A percentile compares a stretch with the other conserved stretches of the same genome.
Evolutionary conservation across 2,113 vertebrate species (phyloP).

Genomic region (Caretta caretta): DNA sequence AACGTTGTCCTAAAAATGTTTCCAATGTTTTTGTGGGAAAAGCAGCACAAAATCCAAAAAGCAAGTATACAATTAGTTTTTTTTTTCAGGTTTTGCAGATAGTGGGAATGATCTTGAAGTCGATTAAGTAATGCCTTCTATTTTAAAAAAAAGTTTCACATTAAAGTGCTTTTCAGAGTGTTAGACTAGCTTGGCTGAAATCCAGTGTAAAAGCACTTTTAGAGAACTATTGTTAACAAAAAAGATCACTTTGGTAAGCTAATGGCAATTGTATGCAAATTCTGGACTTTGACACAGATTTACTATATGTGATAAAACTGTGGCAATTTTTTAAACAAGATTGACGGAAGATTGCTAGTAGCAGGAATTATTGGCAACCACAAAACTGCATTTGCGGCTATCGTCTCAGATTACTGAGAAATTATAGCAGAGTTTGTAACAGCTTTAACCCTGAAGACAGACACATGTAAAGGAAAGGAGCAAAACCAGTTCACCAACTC

Average conservation of each 20-base stretch:
- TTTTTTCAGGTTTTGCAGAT: slow-evolving; percentile 41
- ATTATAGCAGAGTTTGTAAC: slow-evolving; percentile 68
- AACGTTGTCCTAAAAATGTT: slow-evolving; percentile 26
- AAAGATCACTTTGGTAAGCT: slow-evolving; percentile 62
- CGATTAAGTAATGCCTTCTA: slow-evolving; percentile 55
- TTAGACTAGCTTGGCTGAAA: slow-evolving; percentile 53
- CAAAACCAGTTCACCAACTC: not conserved
- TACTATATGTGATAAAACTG: slow-evolving; percentile 77
- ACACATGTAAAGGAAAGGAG: not conserved
- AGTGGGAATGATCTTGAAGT: slow-evolving; percentile 48
- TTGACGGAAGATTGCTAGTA: slow-evolving; percentile 76
- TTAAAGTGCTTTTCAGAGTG: slow-evolving; percentile 66
- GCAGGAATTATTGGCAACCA: slow-evolving; percentile 75
- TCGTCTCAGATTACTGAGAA: slow-evolving; percentile 76
- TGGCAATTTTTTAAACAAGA: slow-evolving; percentile 71
- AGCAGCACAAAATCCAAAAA: slow-evolving; percentile 40
- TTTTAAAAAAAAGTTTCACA: slow-evolving; percentile 55
- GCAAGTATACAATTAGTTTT: slow-evolving; percentile 18
- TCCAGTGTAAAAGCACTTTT: slow-evolving; percentile 26
- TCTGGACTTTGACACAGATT: slow-evolving; percentile 70
- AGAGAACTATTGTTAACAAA: slow-evolving; percentile 69
- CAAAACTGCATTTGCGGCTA: slow-evolving; percentile 77
- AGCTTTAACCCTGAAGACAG: slow-evolving; percentile 42
- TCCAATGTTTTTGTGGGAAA: slow-evolving; percentile 19
- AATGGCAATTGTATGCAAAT: slow-evolving; percentile 77